Evolutionary conservation across 2,888 invertebrate genomes (phyloP), one percentile per base, ranked within the genome.

Genomic region (Ommatoiulus sabulosus): DNA sequence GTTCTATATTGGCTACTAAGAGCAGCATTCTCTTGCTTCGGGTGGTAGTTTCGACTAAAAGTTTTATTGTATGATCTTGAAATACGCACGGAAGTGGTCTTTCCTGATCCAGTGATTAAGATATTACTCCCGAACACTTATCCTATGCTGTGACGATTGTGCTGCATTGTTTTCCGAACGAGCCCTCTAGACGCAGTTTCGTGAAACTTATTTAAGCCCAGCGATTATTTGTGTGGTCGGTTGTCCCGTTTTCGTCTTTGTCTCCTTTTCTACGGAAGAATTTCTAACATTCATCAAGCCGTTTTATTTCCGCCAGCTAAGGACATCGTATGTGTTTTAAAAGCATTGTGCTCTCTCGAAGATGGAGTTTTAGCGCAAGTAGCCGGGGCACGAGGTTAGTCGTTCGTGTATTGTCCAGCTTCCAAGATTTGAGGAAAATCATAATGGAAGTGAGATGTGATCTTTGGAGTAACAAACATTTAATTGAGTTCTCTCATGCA

Each of bases 401-500:
- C 72, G 72, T 24, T 72, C 24, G 24, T 24, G 72, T 72, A 72
- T 72, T 72, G 72, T 72, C 72, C 72, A 24, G 7, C 72, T 17
- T 24, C 72, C 72, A 24, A 72, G 72, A 72, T 72, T 72, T 72
- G 72, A 72, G 72, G 24, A 72, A 85, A 85, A 85, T 85, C 85
- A 44, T 85, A 85, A 85, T 85, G 85, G 85, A 85, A 85, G 85
- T 85, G 85, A 85, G 85, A 85, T 85, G 44, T 85, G 85, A 85
- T 85, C 85, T 85, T 72, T 46, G 44, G 44, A 85, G 85, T 85
- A 85, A 85, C 85, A 85, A 85, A 85, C 85, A 85, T 85, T 85
- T 85, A 85, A 85, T 85, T 85, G 85, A 85, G 85, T 85, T 85
- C 85, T 85, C 85, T 85, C 85, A 85, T 85, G 85, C 46, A 46